Evolutionary conservation across 2,888 invertebrate genomes (phyloP).

Genomic region (Diloba caeruleocephala): DNA sequence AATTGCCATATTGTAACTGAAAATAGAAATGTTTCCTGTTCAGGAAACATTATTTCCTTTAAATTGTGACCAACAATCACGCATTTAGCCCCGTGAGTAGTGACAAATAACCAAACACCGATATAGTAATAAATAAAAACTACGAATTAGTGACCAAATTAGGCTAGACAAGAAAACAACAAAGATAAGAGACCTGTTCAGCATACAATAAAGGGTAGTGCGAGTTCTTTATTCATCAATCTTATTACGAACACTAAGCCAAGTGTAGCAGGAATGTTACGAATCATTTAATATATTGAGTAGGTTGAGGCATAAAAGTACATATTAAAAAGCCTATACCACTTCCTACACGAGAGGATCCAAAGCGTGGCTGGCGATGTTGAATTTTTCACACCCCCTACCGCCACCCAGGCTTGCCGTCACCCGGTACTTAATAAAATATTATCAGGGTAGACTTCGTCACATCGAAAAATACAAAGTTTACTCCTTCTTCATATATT

Average conservation of each 20-base stretch:
- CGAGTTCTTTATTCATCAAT: conserved; percentile 37
- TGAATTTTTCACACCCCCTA: conserved; percentile 80
- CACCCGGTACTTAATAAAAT: conserved; percentile 78
- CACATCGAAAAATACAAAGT: conserved; percentile 72
- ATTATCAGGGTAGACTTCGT: conserved; percentile 77
- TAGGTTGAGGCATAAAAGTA: conserved; percentile 66
- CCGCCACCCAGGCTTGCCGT: conserved; percentile 56
- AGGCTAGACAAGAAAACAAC: background rate
- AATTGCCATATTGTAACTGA: too few species aligned
- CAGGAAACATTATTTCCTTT: too few species aligned
- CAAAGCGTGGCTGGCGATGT: conserved; percentile 63
- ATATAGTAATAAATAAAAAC: too few species aligned
- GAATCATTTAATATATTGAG: conserved; percentile 60
- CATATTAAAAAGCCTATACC: conserved; percentile 71
- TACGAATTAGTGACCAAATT: too few species aligned
- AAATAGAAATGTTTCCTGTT: too few species aligned
- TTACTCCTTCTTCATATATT: conserved; percentile 48
- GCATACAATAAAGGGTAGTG: conserved; percentile 10
- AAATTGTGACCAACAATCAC: too few species aligned
- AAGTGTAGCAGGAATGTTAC: conserved; percentile 49
- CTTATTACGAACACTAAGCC: conserved; percentile 37
- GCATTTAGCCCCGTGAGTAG: too few species aligned
- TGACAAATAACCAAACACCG: too few species aligned
- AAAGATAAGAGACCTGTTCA: background rate
- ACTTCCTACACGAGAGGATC: conserved; percentile 63